These are phyloP conservation scores for Verasper variegatus DNA, from an alignment of 2,113 vertebrate genomes.

Conservation along the genomic window DNA sequence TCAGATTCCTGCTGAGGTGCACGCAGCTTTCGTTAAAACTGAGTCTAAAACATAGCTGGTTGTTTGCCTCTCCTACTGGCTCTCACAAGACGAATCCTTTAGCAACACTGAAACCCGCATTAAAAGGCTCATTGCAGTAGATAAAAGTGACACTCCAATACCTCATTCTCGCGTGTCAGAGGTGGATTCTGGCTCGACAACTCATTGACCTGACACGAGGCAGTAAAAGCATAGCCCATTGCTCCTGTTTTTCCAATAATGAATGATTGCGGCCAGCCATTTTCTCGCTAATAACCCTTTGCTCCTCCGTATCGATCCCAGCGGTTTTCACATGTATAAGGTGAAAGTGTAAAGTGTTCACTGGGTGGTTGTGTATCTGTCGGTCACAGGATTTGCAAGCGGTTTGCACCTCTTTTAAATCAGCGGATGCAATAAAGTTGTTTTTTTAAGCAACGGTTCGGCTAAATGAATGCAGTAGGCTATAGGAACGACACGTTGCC, in stretches of 20 bases:
- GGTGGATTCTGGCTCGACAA: conserved; percentile 23
- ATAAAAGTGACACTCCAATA: conserved; percentile 49
- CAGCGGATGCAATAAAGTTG: conserved; percentile 57
- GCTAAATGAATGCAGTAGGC: conserved; percentile 44
- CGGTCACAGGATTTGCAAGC: conserved; percentile 40
- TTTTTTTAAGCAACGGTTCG: background rate
- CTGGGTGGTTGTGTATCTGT: conserved; percentile 9
- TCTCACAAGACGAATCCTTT: conserved; percentile 33
- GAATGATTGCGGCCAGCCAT: conserved; percentile 66
- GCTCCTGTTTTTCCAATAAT: conserved; percentile 50
- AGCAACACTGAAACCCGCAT: conserved; percentile 31
- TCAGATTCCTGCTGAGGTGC: conserved; percentile 52
- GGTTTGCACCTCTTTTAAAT: conserved; percentile 44
- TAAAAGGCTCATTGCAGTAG: conserved; percentile 32
- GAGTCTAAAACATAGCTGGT: conserved; percentile 34
- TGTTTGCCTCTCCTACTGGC: conserved; percentile 38
- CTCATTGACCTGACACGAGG: conserved; percentile 36
- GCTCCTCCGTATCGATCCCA: conserved; percentile 54
- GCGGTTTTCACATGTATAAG: conserved; percentile 55
- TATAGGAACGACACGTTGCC: no score
- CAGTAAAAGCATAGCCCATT: conserved; percentile 33
- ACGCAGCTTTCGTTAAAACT: conserved; percentile 48
- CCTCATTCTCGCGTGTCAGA: conserved; percentile 17
- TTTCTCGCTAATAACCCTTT: conserved; percentile 51
- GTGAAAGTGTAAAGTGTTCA: conserved; percentile 43